phyloP scores from a whole-genome alignment of 2,797 vertebrate genomes.

The Crocodylus rhombifer region DNA sequence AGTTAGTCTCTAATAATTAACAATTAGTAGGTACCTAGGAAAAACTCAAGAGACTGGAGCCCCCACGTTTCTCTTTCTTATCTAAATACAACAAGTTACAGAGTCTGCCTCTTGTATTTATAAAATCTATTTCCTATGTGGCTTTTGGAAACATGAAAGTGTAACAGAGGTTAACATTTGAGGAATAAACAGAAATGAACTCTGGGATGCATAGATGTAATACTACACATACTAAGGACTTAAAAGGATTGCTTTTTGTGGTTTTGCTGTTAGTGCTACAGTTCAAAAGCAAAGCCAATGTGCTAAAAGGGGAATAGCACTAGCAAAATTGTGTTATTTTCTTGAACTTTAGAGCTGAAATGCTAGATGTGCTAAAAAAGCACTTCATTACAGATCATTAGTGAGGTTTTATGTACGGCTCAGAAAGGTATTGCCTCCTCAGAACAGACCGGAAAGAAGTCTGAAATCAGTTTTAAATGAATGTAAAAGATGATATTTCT shows the following conservation, averaged over 20 bases:
- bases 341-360: conserved; percentile 76
- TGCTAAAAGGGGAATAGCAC: conserved; percentile 63
- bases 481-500: conserved; percentile 63
- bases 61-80: conserved; percentile 73
- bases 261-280: conserved; percentile 38
- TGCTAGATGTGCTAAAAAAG: conserved; percentile 77
- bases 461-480: conserved; percentile 73
- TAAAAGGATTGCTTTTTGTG: neutral
- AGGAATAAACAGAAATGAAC: conserved; percentile 30
- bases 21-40: conserved; percentile 85
- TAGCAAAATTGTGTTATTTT: conserved; percentile 74
- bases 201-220: neutral
- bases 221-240: neutral
- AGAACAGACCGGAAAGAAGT: conserved; percentile 65
- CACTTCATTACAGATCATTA: conserved; percentile 80
- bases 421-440: conserved; percentile 70
- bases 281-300: conserved; percentile 68
- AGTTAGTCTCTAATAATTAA: conserved; percentile 90
- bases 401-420: conserved; percentile 70
- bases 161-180: conserved; percentile 41
- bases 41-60: conserved; percentile 78
- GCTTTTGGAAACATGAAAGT: conserved; percentile 30
- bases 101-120: conserved; percentile 59
- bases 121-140: conserved; percentile 51
- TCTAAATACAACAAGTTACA: conserved; percentile 75